Base-by-base conservation (phyloP, 1,140 invertebrate species). In the Metaphire vulgaris region DNA sequence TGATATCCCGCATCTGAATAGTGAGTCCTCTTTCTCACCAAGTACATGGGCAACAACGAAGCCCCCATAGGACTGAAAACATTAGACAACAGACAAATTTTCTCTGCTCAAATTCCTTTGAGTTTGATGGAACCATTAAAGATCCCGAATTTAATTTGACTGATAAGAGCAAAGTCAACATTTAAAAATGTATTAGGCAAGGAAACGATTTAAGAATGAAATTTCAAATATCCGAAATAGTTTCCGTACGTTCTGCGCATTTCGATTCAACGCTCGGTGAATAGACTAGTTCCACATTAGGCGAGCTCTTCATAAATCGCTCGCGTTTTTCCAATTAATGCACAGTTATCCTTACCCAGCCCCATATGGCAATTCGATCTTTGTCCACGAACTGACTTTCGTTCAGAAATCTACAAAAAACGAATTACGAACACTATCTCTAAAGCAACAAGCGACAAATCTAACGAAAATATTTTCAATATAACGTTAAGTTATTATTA, bases 1-100 rank as follows among this genome's bases (percentile, higher is more conserved):
- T 71, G 94, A 91, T 30, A 96, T 92, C 0, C 93, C 95, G 85
- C 95, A 97, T 77, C 93, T 91, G 84, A 96, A 95, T 16, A 94
- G 85, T 0, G 89, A 89, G 79, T 92, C 90, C 81, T 94, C 92
- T 14, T 68, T 79, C 2, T 91, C 89, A 77, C 89, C 92, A 26
- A 97, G 85, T 0, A 91, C 92, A 75, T 93, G 88, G 0, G 92
- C 90, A 0, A 94, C 91, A 0, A 95, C 90, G 83, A 94, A 98
- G 15, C 94, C 95, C 32, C 77, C 77, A 56, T 78, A 78, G 32
- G 77, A 78, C 77, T 75, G 32, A n/a, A n/a, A n/a, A n/a, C n/a
- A n/a, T n/a, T n/a, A n/a, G n/a, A n/a, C n/a, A n/a, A n/a, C n/a
- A n/a, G n/a, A n/a, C n/a, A n/a, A n/a, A n/a, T n/a, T n/a, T n/a